Conservation (phyloP, 2,113 vertebrate genomes). For the Dicaeum eximium region DNA sequence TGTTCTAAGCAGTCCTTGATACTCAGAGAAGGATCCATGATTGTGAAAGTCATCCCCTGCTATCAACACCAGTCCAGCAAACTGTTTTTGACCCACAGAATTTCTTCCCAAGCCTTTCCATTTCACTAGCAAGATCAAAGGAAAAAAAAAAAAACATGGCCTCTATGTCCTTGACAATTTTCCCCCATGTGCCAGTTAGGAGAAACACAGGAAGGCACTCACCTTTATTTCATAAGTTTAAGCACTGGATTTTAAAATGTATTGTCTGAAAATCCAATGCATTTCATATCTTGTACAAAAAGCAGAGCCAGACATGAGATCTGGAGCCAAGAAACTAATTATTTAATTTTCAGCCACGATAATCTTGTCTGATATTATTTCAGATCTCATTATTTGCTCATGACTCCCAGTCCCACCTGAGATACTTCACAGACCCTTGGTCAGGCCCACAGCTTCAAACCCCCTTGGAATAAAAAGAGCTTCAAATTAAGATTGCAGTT, state of each 20-base stretch:
- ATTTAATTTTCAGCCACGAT: not conserved
- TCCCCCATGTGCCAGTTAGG: fast-evolving
- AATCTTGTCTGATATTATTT: not conserved
- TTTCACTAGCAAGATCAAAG: not conserved
- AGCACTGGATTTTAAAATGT: not conserved
- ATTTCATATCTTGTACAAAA: not conserved
- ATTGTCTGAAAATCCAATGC: not conserved
- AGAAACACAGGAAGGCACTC: not conserved
- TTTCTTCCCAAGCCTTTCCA: not conserved
- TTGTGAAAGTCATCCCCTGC: not conserved
- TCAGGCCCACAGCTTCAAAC: not conserved
- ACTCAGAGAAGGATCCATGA: not conserved
- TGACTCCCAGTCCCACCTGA: not conserved
- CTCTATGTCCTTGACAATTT: not conserved
- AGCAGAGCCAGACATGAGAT: not conserved
- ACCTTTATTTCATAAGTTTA: not conserved
- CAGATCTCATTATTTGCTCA: not conserved
- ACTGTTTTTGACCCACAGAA: not conserved
- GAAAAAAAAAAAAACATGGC: fast-evolving
- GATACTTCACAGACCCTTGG: not conserved
- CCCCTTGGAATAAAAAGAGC: not conserved
- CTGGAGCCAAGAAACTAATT: not conserved
- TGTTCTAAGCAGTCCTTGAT: not conserved
- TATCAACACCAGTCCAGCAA: not conserved
- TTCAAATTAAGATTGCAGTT: not conserved